Base-by-base conservation (phyloP, 2,113 vertebrate genomes). In the Rissa tridactyla region DNA sequence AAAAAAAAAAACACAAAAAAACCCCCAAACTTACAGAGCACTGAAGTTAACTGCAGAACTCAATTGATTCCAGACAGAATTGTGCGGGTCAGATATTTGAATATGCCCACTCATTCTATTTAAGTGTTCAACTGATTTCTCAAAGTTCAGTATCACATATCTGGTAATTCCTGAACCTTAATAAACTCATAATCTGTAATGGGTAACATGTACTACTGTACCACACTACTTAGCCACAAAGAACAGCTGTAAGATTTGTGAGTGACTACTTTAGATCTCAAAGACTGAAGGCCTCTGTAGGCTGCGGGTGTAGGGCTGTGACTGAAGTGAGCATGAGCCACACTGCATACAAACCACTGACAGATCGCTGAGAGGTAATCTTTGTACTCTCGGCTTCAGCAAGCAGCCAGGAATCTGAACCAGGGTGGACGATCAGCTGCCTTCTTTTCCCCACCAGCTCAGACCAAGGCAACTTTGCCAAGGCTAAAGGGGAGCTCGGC, bases 121-220 rank as follows among this genome's bases (percentile, higher is more conserved):
- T 10, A 54, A 66, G 17, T 34, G 4, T 54, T 90, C 15, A 86
- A 61, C 7, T 27, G 13, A 36, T 42, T 78, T 51, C 29, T 22
- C 22, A 10, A 38, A 60, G 8, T 42, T 66, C 10, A 26, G 9
- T 20, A 51, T 38, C 32, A 46, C 2, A 4, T 27, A 68, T 17
- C 11, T 30, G 16, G 22, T n/a, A 55, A 46, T 58, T 44, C 36
- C 40, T 30, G 55, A 71, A 22, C 7, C 23, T 58, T 61, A 26
- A 1, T 13, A 15, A 75, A 38, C 15, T 71, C 21, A 9, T 6
- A 4, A 4, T 11, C 23, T 71, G 5, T 42, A 20, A 11, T 1
- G 6, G 13, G 7, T 36, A 34, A 62, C 13, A 18, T 0, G 0
- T 18, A 25, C 29, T 42, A 27, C 27, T 44, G 9, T 52, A 58